Evolutionary conservation across 1,140 invertebrate genomes (phyloP).

Genomic region (Phortica variegata): DNA sequence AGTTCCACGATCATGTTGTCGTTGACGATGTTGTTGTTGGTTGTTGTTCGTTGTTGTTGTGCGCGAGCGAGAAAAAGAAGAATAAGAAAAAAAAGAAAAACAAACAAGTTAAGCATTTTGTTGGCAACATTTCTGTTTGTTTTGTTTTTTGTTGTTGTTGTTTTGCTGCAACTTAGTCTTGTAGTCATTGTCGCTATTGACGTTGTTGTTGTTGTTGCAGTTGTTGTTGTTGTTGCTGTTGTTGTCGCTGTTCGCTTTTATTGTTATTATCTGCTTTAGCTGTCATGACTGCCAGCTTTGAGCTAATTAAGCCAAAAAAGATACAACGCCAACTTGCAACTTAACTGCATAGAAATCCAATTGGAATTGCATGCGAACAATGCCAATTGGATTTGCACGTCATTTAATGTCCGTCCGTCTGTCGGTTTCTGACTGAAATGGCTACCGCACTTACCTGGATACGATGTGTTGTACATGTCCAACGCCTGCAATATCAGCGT

Average conservation of each 20-base stretch:
- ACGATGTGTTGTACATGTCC: conserved; percentile 73
- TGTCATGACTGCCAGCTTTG: neutral
- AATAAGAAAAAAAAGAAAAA: conserved; percentile 5
- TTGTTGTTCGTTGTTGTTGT: too few relatives aligned
- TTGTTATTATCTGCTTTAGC: conserved; percentile 22
- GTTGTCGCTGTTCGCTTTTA: conserved; percentile 11
- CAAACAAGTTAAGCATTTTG: conserved; percentile 32
- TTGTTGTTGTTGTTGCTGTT: conserved; percentile 3
- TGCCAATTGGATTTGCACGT: too few relatives aligned
- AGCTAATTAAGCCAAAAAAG: conserved; percentile 46
- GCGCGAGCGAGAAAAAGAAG: neutral
- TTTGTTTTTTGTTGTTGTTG: conserved; percentile 18
- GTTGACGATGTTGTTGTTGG: neutral
- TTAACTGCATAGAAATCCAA: conserved; percentile 3
- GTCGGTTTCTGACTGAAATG: conserved; percentile 34
- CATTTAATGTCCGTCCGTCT: too few relatives aligned
- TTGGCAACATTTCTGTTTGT: conserved; percentile 38
- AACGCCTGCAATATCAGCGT: conserved; percentile 87
- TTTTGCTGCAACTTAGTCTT: conserved; percentile 9
- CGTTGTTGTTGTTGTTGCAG: conserved; percentile 7
- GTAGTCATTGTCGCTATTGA: conserved; percentile 3
- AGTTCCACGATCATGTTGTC: neutral
- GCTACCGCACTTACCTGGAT: conserved; percentile 63
- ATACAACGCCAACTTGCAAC: conserved; percentile 3
- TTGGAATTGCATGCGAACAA: too few relatives aligned